phyloP scores from a whole-genome alignment of 2,888 invertebrate species.

The Acleris sparsana region DNA sequence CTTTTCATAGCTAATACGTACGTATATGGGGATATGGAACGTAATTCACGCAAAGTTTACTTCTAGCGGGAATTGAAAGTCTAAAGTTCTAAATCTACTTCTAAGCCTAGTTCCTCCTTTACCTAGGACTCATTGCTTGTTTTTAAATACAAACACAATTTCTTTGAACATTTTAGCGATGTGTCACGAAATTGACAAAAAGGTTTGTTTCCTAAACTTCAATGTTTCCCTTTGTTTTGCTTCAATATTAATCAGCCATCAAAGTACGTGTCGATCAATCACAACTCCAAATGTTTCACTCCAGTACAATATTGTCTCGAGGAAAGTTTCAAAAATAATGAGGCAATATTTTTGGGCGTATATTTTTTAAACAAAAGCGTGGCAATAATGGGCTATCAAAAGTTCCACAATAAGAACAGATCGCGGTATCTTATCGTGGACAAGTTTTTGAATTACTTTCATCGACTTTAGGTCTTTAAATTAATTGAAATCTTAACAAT shows the following conservation, averaged over 20 bases:
- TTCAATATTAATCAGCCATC: constrained; percentile 3
- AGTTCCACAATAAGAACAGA: constrained; percentile 53
- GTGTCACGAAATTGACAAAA: neutral
- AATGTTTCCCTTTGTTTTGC: neutral
- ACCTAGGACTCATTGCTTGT: too few species aligned
- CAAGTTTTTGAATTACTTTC: constrained; percentile 68
- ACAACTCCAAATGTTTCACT: constrained; percentile 8
- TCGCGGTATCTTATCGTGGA: constrained; percentile 59
- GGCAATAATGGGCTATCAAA: constrained; percentile 61
- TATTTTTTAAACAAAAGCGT: constrained; percentile 66
- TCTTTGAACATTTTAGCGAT: too few species aligned
- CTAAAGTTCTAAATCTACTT: too few species aligned
- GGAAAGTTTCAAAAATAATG: constrained; percentile 53
- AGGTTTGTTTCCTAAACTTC: neutral
- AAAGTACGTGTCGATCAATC: constrained; percentile 26
- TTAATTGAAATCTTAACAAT: constrained; percentile 58
- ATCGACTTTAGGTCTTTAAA: constrained; percentile 61
- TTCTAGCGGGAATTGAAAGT: too few species aligned
- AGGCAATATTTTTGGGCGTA: constrained; percentile 63
- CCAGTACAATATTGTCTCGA: constrained; percentile 18
- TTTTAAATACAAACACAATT: too few species aligned
- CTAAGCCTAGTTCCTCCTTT: too few species aligned
- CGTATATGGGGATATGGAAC: too few species aligned
- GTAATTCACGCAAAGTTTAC: too few species aligned
- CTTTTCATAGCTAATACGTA: too few species aligned